phyloP scores from a whole-genome alignment of 2,797 vertebrate species.

The Babyrousa celebensis region DNA sequence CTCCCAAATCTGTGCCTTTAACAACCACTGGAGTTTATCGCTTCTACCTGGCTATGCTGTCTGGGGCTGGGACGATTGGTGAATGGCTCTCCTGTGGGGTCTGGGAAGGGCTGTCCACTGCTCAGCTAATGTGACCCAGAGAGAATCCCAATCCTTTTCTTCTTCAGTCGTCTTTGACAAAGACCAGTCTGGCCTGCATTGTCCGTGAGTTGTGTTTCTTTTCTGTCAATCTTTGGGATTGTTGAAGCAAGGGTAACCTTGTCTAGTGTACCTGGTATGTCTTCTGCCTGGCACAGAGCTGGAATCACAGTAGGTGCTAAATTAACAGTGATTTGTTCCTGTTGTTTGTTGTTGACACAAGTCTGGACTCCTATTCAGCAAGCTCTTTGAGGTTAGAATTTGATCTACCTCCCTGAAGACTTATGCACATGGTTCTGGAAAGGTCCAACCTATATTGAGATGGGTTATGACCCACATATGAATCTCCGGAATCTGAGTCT shows the following conservation, averaged over 20 bases:
- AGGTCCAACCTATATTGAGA: not conserved
- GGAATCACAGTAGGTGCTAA: not conserved
- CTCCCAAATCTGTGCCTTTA: not conserved
- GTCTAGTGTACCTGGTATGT: conserved; percentile 26
- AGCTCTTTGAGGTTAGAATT: not conserved
- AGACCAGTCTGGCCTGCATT: conserved; percentile 15
- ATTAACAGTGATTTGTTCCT: not conserved
- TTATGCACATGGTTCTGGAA: not conserved
- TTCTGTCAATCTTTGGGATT: conserved; percentile 42
- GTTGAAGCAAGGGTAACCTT: not conserved
- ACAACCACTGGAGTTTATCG: not conserved
- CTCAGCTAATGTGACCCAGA: not conserved
- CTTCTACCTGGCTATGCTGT: not conserved
- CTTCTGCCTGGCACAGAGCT: not conserved
- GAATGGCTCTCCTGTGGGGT: not conserved
- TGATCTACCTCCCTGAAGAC: not conserved
- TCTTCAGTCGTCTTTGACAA: conserved; percentile 58
- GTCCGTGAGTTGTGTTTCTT: not conserved
- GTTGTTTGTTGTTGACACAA: not conserved
- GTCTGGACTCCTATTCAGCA: no score
- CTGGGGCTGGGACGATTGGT: not conserved
- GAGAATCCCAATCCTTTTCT: not conserved
- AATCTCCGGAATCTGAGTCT: not conserved
- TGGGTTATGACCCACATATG: not conserved
- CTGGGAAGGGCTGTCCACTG: not conserved